A percentile compares a stretch with the other conserved stretches of the same genome.
Evolutionary conservation across 2,888 invertebrate species (phyloP).

Genomic region (Stenichneumon culpator): DNA sequence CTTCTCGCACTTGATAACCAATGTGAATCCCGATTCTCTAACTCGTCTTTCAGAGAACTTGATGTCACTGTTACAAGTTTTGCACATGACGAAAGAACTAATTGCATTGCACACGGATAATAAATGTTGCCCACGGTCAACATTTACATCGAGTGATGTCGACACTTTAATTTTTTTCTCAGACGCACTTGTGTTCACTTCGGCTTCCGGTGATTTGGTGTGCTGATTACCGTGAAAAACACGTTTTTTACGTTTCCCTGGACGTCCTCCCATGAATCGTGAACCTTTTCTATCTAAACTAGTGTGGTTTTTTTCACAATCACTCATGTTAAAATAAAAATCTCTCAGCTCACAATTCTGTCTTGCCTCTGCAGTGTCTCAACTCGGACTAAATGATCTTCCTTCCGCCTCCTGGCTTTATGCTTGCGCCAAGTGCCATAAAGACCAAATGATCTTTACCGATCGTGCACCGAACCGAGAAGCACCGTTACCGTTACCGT

Average conservation of each 20-base stretch:
- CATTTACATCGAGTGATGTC: conserved; percentile 9
- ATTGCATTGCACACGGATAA: background rate
- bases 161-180: conserved; percentile 26
- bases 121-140: too few relatives aligned
- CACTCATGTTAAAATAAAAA: conserved; percentile 8
- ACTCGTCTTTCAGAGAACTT: background rate
- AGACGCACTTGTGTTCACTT: conserved; percentile 34
- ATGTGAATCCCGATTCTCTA: too few relatives aligned
- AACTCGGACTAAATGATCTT: conserved; percentile 29
- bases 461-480: background rate
- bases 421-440: conserved; percentile 12
- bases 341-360: conserved; percentile 32
- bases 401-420: conserved; percentile 21
- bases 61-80: conserved; percentile 24
- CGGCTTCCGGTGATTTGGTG: conserved; percentile 27
- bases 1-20: too few relatives aligned
- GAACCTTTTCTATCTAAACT: conserved; percentile 12
- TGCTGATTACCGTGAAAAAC: conserved; percentile 22
- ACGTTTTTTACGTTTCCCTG: conserved; percentile 29
- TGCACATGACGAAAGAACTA: background rate
- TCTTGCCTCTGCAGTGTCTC: conserved; percentile 36
- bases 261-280: conserved; percentile 4
- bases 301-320: background rate
- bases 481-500: too few relatives aligned
- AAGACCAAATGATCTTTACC: conserved; percentile 15